These are phyloP conservation scores for Theretra japonica DNA, from an alignment of 2,888 invertebrate genomes.

Conservation along the genomic window DNA sequence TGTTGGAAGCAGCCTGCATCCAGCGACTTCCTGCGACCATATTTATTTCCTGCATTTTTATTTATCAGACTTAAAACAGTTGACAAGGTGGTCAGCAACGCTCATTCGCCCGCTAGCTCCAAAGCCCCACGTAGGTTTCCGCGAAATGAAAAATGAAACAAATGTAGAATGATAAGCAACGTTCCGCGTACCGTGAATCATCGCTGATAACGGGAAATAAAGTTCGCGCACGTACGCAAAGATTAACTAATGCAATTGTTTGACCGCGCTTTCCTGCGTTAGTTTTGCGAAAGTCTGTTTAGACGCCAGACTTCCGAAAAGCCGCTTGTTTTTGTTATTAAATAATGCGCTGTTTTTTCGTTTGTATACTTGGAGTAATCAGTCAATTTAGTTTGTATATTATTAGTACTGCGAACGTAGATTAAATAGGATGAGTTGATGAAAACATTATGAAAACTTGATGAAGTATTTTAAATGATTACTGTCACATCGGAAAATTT, in stretches of 20 bases:
- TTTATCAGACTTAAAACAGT: too few relatives aligned
- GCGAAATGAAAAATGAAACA: constrained; percentile 21
- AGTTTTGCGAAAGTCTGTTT: neutral
- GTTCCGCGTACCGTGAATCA: constrained; percentile 30
- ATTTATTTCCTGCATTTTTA: too few relatives aligned
- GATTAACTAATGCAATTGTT: constrained; percentile 14
- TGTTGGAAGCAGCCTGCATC: too few relatives aligned
- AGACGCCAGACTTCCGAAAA: neutral
- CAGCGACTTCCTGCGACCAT: too few relatives aligned
- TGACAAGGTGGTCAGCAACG: neutral
- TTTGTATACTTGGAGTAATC: too few relatives aligned
- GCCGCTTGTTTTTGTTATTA: neutral
- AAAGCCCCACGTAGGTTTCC: neutral
- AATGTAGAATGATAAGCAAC: constrained; percentile 15
- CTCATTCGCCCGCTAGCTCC: neutral
- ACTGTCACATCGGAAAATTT: too few relatives aligned
- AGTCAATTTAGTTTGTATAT: too few relatives aligned
- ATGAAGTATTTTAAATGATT: too few relatives aligned
- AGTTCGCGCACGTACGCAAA: constrained; percentile 20
- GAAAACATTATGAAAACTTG: too few relatives aligned
- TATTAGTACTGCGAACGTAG: too few relatives aligned
- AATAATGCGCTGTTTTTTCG: neutral
- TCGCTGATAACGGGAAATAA: constrained; percentile 28
- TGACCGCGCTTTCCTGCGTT: neutral
- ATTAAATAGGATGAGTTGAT: too few relatives aligned